A percentile compares a stretch with the other conserved stretches of the same genome.
Evolutionary conservation across 2,797 vertebrate species (phyloP).

Genomic region (Periophthalmus magnuspinnatus): DNA sequence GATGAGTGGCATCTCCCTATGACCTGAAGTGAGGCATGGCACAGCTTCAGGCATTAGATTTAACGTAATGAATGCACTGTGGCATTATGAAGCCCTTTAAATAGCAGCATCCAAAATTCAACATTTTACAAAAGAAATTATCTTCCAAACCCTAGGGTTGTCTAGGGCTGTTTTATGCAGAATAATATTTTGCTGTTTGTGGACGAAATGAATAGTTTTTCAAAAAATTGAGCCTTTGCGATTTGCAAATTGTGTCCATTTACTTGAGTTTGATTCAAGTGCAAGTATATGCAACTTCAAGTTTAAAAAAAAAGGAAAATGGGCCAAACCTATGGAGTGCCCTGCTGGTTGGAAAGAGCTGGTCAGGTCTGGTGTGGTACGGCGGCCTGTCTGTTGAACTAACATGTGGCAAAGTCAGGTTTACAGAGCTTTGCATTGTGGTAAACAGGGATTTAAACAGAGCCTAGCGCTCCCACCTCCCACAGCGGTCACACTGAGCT

Average conservation of each 20-base stretch:
- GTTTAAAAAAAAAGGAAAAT: conserved; percentile 50
- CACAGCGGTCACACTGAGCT: conserved; percentile 55
- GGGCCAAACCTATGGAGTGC: conserved; percentile 47
- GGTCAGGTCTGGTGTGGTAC: conserved; percentile 21
- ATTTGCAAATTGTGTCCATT: too few relatives aligned
- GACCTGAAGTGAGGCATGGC: conserved; percentile 62
- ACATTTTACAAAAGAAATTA: too few relatives aligned
- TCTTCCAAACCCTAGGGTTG: too few relatives aligned
- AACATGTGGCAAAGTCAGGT: conserved; percentile 61
- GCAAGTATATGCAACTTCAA: background rate
- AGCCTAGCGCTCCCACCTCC: conserved; percentile 61
- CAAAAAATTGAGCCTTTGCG: too few relatives aligned
- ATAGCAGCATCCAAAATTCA: too few relatives aligned
- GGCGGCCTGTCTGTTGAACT: conserved; percentile 43
- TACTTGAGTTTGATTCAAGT: too few relatives aligned
- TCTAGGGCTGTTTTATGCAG: too few relatives aligned
- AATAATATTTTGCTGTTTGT: too few relatives aligned
- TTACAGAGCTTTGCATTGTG: conserved; percentile 67
- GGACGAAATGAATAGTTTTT: too few relatives aligned
- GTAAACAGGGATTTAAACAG: conserved; percentile 68
- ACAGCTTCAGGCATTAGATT: conserved; percentile 18
- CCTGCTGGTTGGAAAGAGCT: conserved; percentile 33
- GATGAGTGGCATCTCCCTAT: conserved; percentile 70
- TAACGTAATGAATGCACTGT: background rate
- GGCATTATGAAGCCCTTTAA: too few relatives aligned